Evolutionary conservation across 2,113 vertebrate genomes (phyloP).

Genomic region (Sciurus niger): DNA sequence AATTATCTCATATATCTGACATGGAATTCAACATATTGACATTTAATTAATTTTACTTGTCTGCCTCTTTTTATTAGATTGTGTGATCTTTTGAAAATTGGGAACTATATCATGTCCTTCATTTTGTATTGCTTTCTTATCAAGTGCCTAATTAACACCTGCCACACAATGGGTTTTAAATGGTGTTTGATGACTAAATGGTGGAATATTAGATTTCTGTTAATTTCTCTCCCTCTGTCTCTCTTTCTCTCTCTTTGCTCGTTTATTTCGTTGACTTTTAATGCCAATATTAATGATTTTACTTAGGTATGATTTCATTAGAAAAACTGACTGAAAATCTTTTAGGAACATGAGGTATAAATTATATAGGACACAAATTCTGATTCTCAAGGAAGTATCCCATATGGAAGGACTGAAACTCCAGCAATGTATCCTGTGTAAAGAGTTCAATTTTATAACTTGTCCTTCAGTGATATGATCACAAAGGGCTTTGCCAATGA

Average conservation of each 20-base stretch:
- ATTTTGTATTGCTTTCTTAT: not conserved
- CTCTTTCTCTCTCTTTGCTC: no score
- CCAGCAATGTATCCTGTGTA: not conserved
- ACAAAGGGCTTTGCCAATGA: not conserved
- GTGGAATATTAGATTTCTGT: slow-evolving; percentile 48
- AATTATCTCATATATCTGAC: not conserved
- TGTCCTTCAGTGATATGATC: not conserved
- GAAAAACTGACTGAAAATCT: slow-evolving; percentile 28
- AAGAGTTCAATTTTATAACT: not conserved
- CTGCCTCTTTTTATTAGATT: not conserved
- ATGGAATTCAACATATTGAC: not conserved
- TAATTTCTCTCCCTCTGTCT: not conserved
- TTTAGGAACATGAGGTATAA: not conserved
- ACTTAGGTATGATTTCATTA: not conserved
- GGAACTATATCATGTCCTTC: not conserved
- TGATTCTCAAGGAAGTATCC: not conserved
- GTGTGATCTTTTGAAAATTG: slow-evolving; percentile 2
- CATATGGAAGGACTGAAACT: not conserved
- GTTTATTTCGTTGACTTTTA: not conserved
- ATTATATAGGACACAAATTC: slow-evolving; percentile 5
- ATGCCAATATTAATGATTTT: slow-evolving; percentile 28
- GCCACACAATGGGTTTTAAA: not conserved
- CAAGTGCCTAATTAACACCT: not conserved
- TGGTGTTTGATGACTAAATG: slow-evolving; percentile 33
- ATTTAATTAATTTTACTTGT: slow-evolving; percentile 16